A percentile compares a stretch with the other conserved stretches of the same genome.
These are phyloP conservation scores for Champsocephalus gunnari DNA, from an alignment of 2,797 vertebrate species.

Conservation along the genomic window DNA sequence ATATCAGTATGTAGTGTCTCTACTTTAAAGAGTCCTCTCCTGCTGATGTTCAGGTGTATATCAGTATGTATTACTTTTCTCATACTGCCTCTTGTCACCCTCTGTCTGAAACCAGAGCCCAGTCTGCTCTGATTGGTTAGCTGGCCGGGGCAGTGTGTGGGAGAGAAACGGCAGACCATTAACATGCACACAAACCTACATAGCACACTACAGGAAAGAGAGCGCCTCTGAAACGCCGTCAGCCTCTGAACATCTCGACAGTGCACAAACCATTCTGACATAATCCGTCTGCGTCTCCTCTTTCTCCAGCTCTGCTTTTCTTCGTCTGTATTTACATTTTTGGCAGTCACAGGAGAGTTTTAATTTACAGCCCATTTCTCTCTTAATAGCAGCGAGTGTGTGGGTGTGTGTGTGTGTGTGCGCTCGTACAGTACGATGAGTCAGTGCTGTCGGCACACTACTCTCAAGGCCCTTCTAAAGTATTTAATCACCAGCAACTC, in stretches of 20 bases:
- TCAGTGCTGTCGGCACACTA: constrained; percentile 67
- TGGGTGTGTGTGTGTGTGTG: constrained; percentile 50
- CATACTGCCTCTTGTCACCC: too few relatives aligned
- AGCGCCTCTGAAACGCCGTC: too few relatives aligned
- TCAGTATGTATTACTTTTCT: too few relatives aligned
- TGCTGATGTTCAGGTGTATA: too few relatives aligned
- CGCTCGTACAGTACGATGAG: constrained; percentile 69
- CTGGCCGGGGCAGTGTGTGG: too few relatives aligned
- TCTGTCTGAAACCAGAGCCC: too few relatives aligned
- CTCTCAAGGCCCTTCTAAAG: constrained; percentile 78
- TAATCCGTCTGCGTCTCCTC: constrained; percentile 26
- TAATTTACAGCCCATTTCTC: constrained; percentile 81
- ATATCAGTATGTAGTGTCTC: too few relatives aligned
- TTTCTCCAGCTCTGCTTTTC: constrained; percentile 40
- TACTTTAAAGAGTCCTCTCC: too few relatives aligned
- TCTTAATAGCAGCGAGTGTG: constrained; percentile 68
- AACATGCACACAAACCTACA: too few relatives aligned
- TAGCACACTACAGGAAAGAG: too few relatives aligned
- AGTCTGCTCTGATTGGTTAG: too few relatives aligned
- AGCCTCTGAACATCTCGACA: constrained; percentile 3
- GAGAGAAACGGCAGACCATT: too few relatives aligned
- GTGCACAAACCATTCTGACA: constrained; percentile 26
- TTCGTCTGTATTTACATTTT: constrained; percentile 69
- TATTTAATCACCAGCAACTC: constrained; percentile 86
- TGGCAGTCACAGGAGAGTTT: constrained; percentile 74